Evolutionary conservation across 2,888 invertebrate genomes (phyloP).

Genomic region (Antheraea yamamai): DNA sequence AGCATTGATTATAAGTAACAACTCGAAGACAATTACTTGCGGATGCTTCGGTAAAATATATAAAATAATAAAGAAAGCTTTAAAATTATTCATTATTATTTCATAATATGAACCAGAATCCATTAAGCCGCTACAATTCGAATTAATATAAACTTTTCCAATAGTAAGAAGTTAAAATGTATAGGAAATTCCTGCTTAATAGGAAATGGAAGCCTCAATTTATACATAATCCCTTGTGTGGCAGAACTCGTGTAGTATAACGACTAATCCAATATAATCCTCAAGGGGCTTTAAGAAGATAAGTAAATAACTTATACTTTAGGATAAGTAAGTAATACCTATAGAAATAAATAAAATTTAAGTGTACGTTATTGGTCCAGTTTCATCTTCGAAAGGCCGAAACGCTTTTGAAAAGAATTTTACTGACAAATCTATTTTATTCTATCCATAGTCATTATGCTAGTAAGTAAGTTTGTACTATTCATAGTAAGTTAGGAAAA

Average conservation of each 20-base stretch:
- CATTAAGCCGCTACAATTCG: not conserved
- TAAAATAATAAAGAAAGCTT: not conserved
- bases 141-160: not conserved
- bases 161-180: not conserved
- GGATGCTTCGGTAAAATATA: not conserved
- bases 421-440: no score
- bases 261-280: not conserved
- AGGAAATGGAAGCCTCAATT: not conserved
- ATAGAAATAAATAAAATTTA: not conserved
- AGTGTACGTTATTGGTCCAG: no score
- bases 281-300: not conserved
- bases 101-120: not conserved
- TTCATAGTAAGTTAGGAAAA: no score
- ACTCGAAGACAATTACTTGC: not conserved
- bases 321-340: not conserved
- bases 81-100: no score
- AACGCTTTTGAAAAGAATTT: no score
- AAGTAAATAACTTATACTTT: not conserved
- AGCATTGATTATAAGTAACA: not conserved
- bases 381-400: no score
- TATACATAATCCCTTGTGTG: not conserved
- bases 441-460: no score
- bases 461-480: no score
- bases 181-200: slow-evolving; percentile 2
- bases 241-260: not conserved